Conservation (phyloP, 1,140 invertebrate genomes). For the Cyclina sinensis region DNA sequence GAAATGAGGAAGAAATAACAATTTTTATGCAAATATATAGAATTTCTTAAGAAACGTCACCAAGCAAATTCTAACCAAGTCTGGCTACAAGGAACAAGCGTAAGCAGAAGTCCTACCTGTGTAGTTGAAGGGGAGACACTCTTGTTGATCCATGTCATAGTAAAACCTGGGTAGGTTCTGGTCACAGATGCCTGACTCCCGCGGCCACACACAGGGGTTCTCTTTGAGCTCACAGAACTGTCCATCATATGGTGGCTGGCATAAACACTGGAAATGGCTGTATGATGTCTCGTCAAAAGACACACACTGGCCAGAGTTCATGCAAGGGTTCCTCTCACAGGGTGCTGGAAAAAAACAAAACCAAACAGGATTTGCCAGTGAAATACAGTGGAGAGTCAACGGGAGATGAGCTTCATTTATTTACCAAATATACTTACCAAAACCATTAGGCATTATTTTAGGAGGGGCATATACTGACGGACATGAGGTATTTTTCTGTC, state of each 20-base stretch:
- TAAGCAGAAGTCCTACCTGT: constrained; percentile 75
- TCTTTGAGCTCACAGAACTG: constrained; percentile 77
- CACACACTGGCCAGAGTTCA: constrained; percentile 80
- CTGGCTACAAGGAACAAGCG: too few relatives aligned
- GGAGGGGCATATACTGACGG: too few relatives aligned
- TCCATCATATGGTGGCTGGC: constrained; percentile 81
- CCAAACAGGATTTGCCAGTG: too few relatives aligned
- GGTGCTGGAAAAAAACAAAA: constrained; percentile 81
- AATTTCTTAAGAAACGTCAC: too few relatives aligned
- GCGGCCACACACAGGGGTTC: constrained; percentile 82
- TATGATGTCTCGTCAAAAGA: constrained; percentile 51
- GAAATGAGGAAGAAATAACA: too few relatives aligned
- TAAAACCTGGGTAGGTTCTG: constrained; percentile 77
- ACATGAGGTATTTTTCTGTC: too few relatives aligned
- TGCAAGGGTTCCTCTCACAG: constrained; percentile 79
- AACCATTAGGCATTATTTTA: too few relatives aligned
- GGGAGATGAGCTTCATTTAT: too few relatives aligned
- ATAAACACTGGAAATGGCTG: constrained; percentile 78
- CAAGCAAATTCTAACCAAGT: too few relatives aligned
- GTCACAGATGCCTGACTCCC: constrained; percentile 79
- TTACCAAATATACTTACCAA: too few relatives aligned
- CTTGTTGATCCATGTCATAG: constrained; percentile 80
- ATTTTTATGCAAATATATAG: too few relatives aligned
- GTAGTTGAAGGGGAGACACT: constrained; percentile 82
- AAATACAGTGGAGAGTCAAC: too few relatives aligned